Evolutionary conservation across 2,797 vertebrate species (phyloP).

Genomic region (Hippopotamyrus pictus): DNA sequence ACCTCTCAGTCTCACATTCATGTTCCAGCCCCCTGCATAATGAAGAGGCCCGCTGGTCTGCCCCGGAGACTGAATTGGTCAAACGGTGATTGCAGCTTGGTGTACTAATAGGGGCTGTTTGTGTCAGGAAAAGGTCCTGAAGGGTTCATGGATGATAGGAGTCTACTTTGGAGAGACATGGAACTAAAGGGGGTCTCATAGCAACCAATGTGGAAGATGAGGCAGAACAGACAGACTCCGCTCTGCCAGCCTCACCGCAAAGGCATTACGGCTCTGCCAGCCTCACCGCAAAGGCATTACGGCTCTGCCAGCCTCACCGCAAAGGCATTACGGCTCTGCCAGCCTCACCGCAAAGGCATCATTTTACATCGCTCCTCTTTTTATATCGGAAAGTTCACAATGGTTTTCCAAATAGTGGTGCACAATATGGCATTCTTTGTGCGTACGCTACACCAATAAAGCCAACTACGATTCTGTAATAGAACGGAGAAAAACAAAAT

Average conservation of each 20-base stretch:
- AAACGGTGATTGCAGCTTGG: slow-evolving; percentile 64
- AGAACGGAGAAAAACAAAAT: background rate
- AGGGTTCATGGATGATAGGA: slow-evolving; percentile 22
- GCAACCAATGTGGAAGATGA: background rate
- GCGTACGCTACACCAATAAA: background rate
- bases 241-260: background rate
- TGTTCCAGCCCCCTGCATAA: slow-evolving; percentile 51
- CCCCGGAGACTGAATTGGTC: slow-evolving; percentile 64
- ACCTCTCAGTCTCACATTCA: slow-evolving; percentile 41
- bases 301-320: background rate
- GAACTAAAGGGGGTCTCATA: background rate
- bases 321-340: background rate
- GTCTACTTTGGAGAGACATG: background rate
- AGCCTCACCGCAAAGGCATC: background rate
- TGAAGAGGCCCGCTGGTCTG: slow-evolving; percentile 62
- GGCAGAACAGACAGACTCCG: background rate
- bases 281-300: background rate
- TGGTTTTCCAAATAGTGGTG: background rate
- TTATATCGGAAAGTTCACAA: background rate
- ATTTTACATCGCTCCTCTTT: background rate
- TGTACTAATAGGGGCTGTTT: slow-evolving; percentile 70
- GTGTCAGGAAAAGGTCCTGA: slow-evolving; percentile 56
- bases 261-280: background rate
- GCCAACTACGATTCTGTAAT: background rate
- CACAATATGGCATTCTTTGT: background rate